These are phyloP conservation scores for Mesorhabditis sp. DNA, from an alignment of 2,888 invertebrate species.

Conservation along the genomic window DNA sequence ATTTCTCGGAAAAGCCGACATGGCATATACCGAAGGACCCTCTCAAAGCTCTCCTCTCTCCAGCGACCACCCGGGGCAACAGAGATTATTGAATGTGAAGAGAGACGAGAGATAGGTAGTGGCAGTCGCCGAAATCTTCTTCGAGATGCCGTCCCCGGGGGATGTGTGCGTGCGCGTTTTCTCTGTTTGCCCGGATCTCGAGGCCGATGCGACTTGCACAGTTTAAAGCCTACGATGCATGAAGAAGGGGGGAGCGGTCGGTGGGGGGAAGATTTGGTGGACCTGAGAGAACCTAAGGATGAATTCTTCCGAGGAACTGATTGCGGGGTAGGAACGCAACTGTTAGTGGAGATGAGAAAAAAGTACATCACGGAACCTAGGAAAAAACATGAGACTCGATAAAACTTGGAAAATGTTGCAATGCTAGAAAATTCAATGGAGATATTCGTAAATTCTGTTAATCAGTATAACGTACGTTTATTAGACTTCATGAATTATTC, in stretches of 20 bases:
- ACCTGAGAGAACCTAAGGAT: no score
- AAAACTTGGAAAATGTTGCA: no score
- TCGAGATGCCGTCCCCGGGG: background rate
- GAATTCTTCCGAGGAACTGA: no score
- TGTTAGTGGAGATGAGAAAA: no score
- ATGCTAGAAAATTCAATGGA: no score
- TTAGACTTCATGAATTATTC: no score
- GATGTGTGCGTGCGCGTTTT: slow-evolving; percentile 6
- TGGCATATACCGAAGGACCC: background rate
- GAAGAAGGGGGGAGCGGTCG: background rate
- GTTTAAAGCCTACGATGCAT: background rate
- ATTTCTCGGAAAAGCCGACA: background rate
- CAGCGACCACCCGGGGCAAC: background rate
- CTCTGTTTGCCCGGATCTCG: slow-evolving; percentile 6
- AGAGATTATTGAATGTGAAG: background rate
- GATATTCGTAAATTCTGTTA: no score
- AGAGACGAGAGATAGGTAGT: background rate
- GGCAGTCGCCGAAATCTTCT: no score
- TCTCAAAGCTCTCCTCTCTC: background rate
- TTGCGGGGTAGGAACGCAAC: no score
- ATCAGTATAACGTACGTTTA: no score
- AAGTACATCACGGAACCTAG: no score
- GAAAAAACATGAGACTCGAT: no score
- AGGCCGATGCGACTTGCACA: slow-evolving; percentile 5
- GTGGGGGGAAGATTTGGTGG: background rate